These are phyloP conservation scores for Phoebastria nigripes DNA, from an alignment of 2,797 vertebrate genomes.

Conservation along the genomic window DNA sequence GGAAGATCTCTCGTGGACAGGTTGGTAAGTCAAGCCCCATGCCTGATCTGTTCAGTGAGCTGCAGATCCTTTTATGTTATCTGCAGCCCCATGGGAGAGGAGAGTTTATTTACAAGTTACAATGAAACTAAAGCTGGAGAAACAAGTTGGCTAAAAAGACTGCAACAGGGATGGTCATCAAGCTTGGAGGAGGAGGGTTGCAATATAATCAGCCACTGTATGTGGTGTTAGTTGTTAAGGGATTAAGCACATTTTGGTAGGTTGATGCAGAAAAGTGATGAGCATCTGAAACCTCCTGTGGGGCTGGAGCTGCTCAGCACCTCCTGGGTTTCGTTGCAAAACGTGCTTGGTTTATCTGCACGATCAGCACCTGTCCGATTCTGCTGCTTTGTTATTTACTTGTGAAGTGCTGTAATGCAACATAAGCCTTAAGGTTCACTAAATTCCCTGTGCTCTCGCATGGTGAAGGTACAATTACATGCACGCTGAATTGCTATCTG, in stretches of 20 bases:
- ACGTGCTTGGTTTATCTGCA: fast-evolving
- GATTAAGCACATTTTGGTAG: background rate
- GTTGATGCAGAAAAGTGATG: background rate
- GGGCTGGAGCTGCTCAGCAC: background rate
- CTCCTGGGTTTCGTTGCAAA: background rate
- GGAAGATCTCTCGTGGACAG: background rate
- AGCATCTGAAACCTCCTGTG: background rate
- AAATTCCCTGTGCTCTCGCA: background rate
- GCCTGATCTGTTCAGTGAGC: fast-evolving
- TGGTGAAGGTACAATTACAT: background rate
- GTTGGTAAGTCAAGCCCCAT: background rate
- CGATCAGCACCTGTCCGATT: background rate
- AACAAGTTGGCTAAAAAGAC: background rate
- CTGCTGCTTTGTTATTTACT: background rate
- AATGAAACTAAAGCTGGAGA: background rate
- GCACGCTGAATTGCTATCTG: background rate
- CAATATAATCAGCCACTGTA: background rate
- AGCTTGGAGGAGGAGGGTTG: background rate
- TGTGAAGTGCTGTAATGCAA: background rate
- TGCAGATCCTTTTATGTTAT: background rate
- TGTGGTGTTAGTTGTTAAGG: background rate
- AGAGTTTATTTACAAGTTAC: background rate
- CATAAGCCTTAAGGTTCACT: background rate
- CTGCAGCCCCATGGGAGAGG: background rate
- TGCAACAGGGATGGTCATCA: background rate